Percentiles rank a stretch among this genome's conserved stretches.
Evolutionary conservation across 2,797 vertebrate genomes (phyloP).

Genomic region (Graptemys geographica): DNA sequence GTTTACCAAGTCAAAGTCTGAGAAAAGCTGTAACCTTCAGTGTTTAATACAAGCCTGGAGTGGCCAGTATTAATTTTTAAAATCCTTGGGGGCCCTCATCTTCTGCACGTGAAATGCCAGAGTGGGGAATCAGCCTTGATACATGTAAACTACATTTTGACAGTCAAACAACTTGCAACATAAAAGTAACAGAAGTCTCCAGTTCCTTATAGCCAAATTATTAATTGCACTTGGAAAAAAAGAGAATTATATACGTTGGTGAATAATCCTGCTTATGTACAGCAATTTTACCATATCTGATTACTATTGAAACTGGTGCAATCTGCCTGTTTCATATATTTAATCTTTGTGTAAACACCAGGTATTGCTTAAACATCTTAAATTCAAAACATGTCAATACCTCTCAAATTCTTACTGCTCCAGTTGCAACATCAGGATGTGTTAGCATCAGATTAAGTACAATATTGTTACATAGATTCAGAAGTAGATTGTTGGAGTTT

Average conservation of each 20-base stretch:
- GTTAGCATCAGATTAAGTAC: neutral
- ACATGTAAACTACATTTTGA: neutral
- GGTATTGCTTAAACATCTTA: neutral
- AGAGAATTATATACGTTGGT: neutral
- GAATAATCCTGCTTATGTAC: neutral
- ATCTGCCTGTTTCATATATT: accelerated
- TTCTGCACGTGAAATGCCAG: no score
- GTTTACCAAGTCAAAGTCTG: no score
- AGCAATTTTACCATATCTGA: neutral
- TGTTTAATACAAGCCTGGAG: no score
- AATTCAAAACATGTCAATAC: neutral
- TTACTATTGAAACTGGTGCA: neutral
- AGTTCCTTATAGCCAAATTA: neutral
- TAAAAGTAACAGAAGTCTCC: neutral
- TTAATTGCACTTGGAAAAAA: accelerated
- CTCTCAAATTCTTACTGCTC: neutral
- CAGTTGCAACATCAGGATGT: neutral
- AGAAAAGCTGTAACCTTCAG: no score
- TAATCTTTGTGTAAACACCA: neutral
- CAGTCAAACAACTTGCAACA: no score
- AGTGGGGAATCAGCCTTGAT: neutral
- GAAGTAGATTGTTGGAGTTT: neutral
- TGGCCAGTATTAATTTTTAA: no score
- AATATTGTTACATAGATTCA: neutral
- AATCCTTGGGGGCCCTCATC: no score